phyloP scores from a whole-genome alignment of 2,797 vertebrate genomes.

The Merluccius polli region DNA sequence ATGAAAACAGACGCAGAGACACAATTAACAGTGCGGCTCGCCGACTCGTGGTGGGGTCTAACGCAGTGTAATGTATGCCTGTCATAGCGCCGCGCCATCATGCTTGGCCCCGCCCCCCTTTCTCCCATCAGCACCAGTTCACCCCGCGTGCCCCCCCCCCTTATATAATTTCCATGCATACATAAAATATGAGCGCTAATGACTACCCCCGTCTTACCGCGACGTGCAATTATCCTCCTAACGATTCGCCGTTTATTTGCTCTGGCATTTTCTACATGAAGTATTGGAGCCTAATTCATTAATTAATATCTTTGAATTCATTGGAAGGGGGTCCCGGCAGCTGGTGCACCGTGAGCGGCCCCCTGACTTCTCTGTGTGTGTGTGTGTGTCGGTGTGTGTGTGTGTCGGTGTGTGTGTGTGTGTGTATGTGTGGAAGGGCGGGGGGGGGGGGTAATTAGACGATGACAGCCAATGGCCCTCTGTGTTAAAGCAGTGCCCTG shows the following conservation, averaged over 20 bases:
- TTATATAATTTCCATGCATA: conserved; percentile 49
- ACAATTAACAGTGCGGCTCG: too few relatives aligned
- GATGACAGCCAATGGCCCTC: conserved; percentile 37
- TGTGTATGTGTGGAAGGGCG: neutral
- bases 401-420: too few relatives aligned
- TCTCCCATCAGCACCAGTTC: conserved; percentile 27
- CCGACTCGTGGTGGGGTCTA: too few relatives aligned
- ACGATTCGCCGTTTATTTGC: conserved; percentile 69
- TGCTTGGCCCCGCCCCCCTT: neutral
- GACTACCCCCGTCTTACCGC: conserved; percentile 63
- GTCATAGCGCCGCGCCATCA: neutral
- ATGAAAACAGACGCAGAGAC: too few relatives aligned
- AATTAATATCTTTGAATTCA: conserved; percentile 73
- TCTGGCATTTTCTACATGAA: conserved; percentile 56
- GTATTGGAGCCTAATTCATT: conserved; percentile 43
- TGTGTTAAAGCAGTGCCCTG: conserved; percentile 45
- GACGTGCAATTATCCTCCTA: conserved; percentile 69
- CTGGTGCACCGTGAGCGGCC: conserved; percentile 33
- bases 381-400: too few relatives aligned
- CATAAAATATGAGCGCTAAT: conserved; percentile 73
- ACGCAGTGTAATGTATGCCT: neutral
- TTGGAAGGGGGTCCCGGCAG: conserved; percentile 49
- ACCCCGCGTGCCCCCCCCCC: conserved; percentile 44
- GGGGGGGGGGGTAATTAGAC: conserved; percentile 51
- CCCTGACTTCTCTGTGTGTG: conserved; percentile 20